Conservation (phyloP, 1,140 invertebrate species). For the Laupala kohalensis region DNA sequence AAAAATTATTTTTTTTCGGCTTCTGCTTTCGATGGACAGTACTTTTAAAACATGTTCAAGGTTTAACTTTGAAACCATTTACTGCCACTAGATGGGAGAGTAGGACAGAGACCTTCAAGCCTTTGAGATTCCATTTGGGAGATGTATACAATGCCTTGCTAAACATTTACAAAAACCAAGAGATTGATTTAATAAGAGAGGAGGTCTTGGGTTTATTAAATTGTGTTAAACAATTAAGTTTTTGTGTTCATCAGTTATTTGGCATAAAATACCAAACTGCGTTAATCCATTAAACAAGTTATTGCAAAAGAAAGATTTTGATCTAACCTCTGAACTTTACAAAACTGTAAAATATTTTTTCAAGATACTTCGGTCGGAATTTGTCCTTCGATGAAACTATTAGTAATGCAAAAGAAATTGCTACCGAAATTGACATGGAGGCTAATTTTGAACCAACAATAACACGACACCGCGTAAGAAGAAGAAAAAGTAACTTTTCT, state of each 20-base stretch:
- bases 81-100: conserved; percentile 16
- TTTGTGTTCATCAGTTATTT: conserved; percentile 9
- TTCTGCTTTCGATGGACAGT: too few species aligned
- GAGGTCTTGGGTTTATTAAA: conserved; percentile 13
- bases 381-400: background rate
- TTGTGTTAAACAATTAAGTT: conserved; percentile 14
- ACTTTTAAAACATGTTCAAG: conserved; percentile 10
- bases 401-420: background rate
- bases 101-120: conserved; percentile 15
- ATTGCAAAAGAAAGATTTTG: background rate
- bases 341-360: too few species aligned
- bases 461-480: background rate
- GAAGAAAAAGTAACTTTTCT: background rate
- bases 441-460: background rate
- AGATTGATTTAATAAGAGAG: conserved; percentile 10
- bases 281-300: conserved; percentile 16
- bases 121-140: conserved; percentile 13
- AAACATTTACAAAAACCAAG: background rate
- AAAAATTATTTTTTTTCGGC: too few species aligned
- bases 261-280: too few species aligned
- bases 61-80: conserved; percentile 16
- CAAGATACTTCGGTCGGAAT: too few species aligned
- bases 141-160: conserved; percentile 14
- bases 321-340: too few species aligned
- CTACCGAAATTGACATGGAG: background rate